These are phyloP conservation scores for Rutpela maculata DNA, from an alignment of 2,888 invertebrate species.

Conservation along the genomic window DNA sequence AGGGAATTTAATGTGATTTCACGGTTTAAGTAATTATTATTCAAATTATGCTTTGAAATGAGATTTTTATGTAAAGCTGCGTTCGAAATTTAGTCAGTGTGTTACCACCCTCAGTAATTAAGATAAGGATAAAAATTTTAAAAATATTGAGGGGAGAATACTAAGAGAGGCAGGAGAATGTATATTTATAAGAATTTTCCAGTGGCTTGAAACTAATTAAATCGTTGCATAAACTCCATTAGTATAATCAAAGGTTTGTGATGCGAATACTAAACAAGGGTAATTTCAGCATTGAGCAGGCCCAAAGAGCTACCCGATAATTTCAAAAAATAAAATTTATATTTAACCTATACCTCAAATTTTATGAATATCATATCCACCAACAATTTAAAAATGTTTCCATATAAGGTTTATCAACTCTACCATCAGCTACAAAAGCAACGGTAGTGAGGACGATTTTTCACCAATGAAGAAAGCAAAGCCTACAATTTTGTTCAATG, in stretches of 20 bases:
- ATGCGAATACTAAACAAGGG: neutral
- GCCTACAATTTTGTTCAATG: no score
- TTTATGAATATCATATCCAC: no score
- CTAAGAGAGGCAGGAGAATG: neutral
- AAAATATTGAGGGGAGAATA: neutral
- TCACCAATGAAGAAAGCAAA: no score
- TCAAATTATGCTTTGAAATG: constrained; percentile 7
- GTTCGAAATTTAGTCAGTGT: neutral
- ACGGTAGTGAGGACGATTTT: no score
- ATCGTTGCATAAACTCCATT: neutral
- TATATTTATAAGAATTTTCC: constrained; percentile 6
- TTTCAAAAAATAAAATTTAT: no score
- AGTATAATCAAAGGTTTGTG: neutral
- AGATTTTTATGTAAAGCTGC: constrained; percentile 7
- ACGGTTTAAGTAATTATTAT: constrained; percentile 3
- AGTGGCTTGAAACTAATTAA: constrained; percentile 7
- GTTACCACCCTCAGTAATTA: neutral
- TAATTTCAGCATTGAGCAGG: neutral
- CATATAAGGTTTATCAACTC: no score
- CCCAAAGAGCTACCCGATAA: neutral
- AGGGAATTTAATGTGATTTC: neutral
- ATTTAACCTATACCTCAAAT: no score
- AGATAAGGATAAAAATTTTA: neutral
- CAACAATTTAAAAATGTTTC: no score
- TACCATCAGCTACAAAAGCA: no score